Evolutionary conservation across 2,888 invertebrate species (phyloP), one percentile per base, ranked within the genome.

Genomic region (Seladonia tumulorum): DNA sequence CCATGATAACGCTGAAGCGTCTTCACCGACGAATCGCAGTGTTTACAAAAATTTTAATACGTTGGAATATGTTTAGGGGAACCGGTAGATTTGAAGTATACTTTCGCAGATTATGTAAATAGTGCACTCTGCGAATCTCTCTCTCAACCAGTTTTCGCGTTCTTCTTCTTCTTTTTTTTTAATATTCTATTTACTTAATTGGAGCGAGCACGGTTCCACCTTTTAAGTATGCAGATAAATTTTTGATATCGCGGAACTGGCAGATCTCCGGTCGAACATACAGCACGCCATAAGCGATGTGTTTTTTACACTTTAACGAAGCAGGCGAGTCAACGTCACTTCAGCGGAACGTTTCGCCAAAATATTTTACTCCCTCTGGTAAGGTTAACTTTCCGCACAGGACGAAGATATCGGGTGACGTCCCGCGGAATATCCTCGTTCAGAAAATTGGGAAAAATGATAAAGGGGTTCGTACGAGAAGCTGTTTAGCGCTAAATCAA

Each of bases 281-380:
- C 42, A 25, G n/a, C 4, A 42, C 42, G 12, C 14, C 14, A 70
- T 70, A 42, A 42, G 25, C 39, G 45, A 42, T 42, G n/a, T n/a
- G 70, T 60, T 71, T 25, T 71, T 71, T 71, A 12, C 5, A 45
- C 25, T 42, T n/a, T 71, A 71, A 71, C 70, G 70, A 71, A 71
- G 42, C 42, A 45, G n/a, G 1, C 42, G n/a, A 25, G 70, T 45
- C 42, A n/a, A n/a, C n/a, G 35, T 73, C 14, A 8, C 35, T 49
- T 53, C 49, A 18, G 35, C 29, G 73, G 35, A 53, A 35, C 45
- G 16, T 71, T 29, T 25, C 25, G 71, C 16, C n/a, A 47, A 47
- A 71, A 45, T 71, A 71, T 42, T 71, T 71, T 71, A 42, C 16
- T 71, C 71, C 25, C 42, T 25, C 45, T 45, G 71, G 5, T 12